Evolutionary conservation across 2,113 vertebrate genomes (phyloP), one percentile per base, ranked within the genome.

Genomic region (Callospermophilus lateralis): DNA sequence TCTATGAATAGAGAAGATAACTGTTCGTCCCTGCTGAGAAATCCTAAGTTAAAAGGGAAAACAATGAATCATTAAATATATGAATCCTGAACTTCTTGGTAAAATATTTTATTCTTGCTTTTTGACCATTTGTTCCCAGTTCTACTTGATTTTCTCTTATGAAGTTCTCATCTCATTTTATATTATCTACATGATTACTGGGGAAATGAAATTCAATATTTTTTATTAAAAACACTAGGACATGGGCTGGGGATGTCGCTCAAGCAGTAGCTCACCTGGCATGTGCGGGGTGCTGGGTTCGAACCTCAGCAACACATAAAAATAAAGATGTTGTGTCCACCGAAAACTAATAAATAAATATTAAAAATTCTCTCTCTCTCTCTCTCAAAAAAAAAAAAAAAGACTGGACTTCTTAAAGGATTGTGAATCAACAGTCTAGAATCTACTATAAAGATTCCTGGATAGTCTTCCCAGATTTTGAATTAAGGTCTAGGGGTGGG

Each of bases 1-100:
- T 97, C 99, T 99, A 97, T 99, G 99, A 97, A 99, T 99, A 95
- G 99, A 99, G 95, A 99, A 98, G 97, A 99, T 99, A 68, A 99
- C 99, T 45, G 99, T 99, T 94, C 98, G 99, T 0, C 99, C 99
- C 70, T 98, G 97, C 67, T 97, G 98, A 0, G 98, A 98, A 99
- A 99, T 99, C 97, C 99, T 99, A 97, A 58, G 96, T 39, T 94
- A 78, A 93, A 87, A 6, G 0, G 90, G 87, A 96, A 72, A 87
- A 92, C 30, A 73, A 81, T 2, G 9, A 72, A 37, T 88, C 55
- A 83, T 45, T 94, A 78, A 89, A 83, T 20, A 85, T 78, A 63
- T 61, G 42, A 76, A 74, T 67, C 15, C 53, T 48, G 37, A n/a
- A 55, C 39, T 67, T 76, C 8, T 20, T 67, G 20, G 45, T n/a